These are phyloP conservation scores for Conomelus anceps DNA, from an alignment of 2,888 invertebrate species.

Conservation along the genomic window DNA sequence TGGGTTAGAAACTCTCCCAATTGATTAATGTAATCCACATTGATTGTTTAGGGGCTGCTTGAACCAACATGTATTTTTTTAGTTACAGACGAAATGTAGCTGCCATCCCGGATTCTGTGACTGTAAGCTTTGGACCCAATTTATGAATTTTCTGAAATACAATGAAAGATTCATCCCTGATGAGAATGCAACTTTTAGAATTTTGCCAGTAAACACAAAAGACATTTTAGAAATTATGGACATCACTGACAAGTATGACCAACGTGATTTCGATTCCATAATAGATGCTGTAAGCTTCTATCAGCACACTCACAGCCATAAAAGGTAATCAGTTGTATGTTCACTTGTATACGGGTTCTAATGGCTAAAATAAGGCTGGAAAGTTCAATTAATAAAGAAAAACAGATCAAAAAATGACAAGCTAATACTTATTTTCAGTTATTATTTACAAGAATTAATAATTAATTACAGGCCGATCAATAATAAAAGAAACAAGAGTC, in stretches of 20 bases:
- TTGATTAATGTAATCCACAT: no score
- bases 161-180: background rate
- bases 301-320: background rate
- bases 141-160: background rate
- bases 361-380: no score
- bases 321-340: background rate
- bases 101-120: background rate
- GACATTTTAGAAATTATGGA: background rate
- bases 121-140: background rate
- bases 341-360: no score
- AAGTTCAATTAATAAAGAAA: no score
- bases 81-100: background rate
- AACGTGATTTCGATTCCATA: background rate
- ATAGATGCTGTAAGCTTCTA: background rate
- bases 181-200: background rate
- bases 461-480: no score
- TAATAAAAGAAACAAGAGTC: no score
- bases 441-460: no score
- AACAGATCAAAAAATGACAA: no score
- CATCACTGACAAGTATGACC: background rate
- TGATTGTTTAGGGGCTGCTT: no score
- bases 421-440: no score
- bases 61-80: background rate
- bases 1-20: background rate
- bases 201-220: background rate